Evolutionary conservation across 2,113 vertebrate genomes (phyloP).

Genomic region (Trochalopteron elliotii): DNA sequence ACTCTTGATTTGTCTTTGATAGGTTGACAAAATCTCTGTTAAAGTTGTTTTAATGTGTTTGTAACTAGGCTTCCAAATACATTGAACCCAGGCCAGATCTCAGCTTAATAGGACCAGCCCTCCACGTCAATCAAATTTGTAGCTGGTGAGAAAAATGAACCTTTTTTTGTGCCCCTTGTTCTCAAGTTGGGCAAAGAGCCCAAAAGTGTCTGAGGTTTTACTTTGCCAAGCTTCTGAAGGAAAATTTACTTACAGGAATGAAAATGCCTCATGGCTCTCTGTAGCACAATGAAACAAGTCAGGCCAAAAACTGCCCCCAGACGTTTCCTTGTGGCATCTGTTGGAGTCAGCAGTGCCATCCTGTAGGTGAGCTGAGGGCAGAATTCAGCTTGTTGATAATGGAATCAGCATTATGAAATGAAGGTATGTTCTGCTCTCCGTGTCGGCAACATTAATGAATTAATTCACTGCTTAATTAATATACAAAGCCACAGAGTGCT

Average conservation of each 20-base stretch:
- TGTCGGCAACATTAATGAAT: constrained; percentile 18
- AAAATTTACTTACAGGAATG: constrained; percentile 30
- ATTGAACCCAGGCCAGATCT: constrained; percentile 57
- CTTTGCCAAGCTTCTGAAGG: constrained; percentile 35
- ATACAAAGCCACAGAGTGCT: background rate
- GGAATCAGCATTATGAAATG: background rate
- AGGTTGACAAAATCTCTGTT: constrained; percentile 68
- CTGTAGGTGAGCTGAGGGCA: background rate
- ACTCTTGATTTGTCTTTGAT: constrained; percentile 65
- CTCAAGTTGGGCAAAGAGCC: constrained; percentile 48
- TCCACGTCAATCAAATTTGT: constrained; percentile 46
- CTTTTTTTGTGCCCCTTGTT: constrained; percentile 57
- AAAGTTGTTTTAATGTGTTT: constrained; percentile 60
- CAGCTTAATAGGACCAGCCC: constrained; percentile 46
- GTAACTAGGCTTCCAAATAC: constrained; percentile 60
- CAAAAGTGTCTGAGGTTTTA: constrained; percentile 45
- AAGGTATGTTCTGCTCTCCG: background rate
- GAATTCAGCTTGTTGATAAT: constrained; percentile 3
- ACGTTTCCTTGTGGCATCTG: background rate
- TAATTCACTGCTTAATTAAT: constrained; percentile 44
- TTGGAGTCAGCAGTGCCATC: background rate
- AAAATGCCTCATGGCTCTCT: background rate
- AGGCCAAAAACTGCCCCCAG: background rate
- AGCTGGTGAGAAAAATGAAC: constrained; percentile 54
- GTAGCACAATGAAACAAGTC: background rate